These are phyloP conservation scores for Hydropsyche tenuis DNA, from an alignment of 1,140 invertebrate genomes.

Conservation along the genomic window DNA sequence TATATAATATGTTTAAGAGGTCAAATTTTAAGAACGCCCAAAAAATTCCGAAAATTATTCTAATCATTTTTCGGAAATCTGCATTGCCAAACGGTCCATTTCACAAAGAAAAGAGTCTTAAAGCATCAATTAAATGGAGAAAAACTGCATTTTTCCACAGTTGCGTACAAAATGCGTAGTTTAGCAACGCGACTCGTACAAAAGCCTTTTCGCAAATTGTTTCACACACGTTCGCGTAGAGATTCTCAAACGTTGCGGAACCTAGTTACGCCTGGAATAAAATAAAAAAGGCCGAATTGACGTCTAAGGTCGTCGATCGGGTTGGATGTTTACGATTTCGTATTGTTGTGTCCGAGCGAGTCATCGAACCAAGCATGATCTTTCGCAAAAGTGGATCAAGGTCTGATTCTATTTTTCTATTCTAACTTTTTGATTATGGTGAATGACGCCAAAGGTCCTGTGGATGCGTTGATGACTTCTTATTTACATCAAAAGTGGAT, in stretches of 20 bases:
- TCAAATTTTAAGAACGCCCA: too few species aligned
- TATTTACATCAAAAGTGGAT: too few species aligned
- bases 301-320: not conserved
- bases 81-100: too few species aligned
- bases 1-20: too few species aligned
- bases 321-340: not conserved
- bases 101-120: too few species aligned
- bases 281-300: not conserved
- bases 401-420: not conserved
- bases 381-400: conserved; percentile 6
- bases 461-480: not conserved
- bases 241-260: conserved; percentile 16
- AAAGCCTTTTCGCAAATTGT: conserved; percentile 4
- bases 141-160: too few species aligned
- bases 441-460: conserved; percentile 5
- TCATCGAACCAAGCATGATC: not conserved
- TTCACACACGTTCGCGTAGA: not conserved
- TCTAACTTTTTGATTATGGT: not conserved
- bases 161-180: not conserved
- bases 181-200: not conserved
- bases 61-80: too few species aligned
- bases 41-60: too few species aligned
- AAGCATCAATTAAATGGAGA: too few species aligned
- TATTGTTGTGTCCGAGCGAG: not conserved
- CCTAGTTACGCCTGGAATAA: not conserved